A percentile compares a stretch with the other conserved stretches of the same genome.
Conservation (phyloP, 92 coral and sea anemone genomes). For the Montipora capitata region DNA sequence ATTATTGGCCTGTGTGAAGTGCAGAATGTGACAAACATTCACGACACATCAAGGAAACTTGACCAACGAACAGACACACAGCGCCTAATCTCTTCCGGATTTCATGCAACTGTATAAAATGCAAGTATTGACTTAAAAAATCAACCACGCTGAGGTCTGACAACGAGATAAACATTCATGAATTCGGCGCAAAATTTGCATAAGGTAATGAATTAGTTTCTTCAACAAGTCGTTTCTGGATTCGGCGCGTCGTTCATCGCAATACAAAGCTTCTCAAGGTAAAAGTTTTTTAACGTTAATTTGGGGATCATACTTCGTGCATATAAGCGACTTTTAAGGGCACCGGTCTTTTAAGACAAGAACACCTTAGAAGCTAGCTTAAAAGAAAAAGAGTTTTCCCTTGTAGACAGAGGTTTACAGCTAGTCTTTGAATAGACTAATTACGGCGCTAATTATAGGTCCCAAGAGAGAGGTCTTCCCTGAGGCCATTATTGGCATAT, state of each 20-base stretch:
- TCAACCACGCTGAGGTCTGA: conserved; percentile 34
- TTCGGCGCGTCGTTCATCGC: not conserved
- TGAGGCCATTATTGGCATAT: conserved; percentile 41
- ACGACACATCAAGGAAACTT: conserved; percentile 15
- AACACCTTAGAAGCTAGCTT: conserved; percentile 38
- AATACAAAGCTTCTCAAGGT: not conserved
- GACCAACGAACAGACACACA: conserved; percentile 33
- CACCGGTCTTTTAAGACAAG: not conserved
- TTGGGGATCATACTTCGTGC: not conserved
- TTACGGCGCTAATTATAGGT: conserved; percentile 77
- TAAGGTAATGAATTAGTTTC: conserved; percentile 78
- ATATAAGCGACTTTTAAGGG: conserved; percentile 11
- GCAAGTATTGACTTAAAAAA: conserved; percentile 74
- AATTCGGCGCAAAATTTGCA: conserved; percentile 83
- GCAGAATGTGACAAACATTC: conserved; percentile 48
- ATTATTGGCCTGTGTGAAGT: conserved; percentile 55
- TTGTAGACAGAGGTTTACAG: conserved; percentile 43
- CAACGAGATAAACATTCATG: conserved; percentile 83
- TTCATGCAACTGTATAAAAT: conserved; percentile 78
- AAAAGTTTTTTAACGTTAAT: not conserved
- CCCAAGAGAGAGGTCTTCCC: conserved; percentile 72
- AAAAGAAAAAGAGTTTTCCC: conserved; percentile 18
- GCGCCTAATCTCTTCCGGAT: conserved; percentile 71
- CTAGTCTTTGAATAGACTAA: conserved; percentile 76
- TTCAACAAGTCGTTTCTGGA: conserved; percentile 19